Evolutionary conservation across 2,888 invertebrate genomes (phyloP), one percentile per base, ranked within the genome.

Genomic region (Rotaria socialis): DNA sequence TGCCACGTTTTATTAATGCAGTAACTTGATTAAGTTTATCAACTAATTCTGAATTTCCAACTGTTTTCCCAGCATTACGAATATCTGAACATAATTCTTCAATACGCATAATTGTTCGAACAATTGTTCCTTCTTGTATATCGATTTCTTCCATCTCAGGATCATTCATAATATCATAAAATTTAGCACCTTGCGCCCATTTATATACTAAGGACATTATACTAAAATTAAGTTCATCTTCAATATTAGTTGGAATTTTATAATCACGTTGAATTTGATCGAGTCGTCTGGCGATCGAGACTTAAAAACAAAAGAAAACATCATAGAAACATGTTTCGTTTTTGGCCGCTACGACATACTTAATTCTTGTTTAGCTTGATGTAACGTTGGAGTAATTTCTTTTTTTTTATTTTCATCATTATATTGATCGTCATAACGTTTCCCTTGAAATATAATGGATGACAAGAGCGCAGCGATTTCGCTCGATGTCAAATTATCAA

Each of bases 11-110:
- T 88, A 99, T 97, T 80, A 95, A 94, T 5, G 94, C 94, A 0
- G 96, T 96, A 0, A 96, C 96, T 90, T 96, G 95, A 91, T 96
- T 95, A 96, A 98, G 97, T 92, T 97, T 98, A 88, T 94, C 94
- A 89, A 95, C 94, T 6, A 99, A 92, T 22, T 94, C 94, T 0
- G 96, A 95, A 91, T 98, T 96, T 0, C 98, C 98, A 87, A 97
- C 95, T 56, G 96, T 94, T 87, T 94, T 93, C 0, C 97, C 96
- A 0, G 97, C 97, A 89, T 96, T 95, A 90, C 95, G 94, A 0
- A 98, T 96, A 91, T 97, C 95, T 80, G 94, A 93, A 88, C 97
- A 93, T 0, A 94, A 94, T 93, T 99, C 99, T 90, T 97, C 95
- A 60, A 99, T 91, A 89, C 99, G 95, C 90, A 98, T 98, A 88